A percentile compares a stretch with the other conserved stretches of the same genome.
Conservation (phyloP, 2,797 vertebrate genomes). For the Ciconia nigra region DNA sequence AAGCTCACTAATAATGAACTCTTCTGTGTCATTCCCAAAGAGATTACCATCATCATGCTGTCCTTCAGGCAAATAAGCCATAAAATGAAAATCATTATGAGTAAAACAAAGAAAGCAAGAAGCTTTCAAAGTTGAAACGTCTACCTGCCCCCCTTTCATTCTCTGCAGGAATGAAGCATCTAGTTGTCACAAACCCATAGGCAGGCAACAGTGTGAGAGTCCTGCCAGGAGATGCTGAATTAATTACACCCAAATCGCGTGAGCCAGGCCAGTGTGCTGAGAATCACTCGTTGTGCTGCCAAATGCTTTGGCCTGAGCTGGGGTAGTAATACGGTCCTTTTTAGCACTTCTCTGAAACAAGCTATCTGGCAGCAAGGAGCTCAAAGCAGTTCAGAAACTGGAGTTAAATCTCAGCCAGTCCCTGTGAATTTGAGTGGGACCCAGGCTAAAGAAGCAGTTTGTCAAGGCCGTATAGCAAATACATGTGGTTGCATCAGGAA, state of each 20-base stretch:
- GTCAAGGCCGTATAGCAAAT: background rate
- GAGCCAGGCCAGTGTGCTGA: constrained; percentile 1
- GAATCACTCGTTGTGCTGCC: background rate
- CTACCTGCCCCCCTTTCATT: background rate
- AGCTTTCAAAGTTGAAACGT: background rate
- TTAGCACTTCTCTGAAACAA: constrained; percentile 5
- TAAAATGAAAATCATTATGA: background rate
- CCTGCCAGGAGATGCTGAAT: constrained; percentile 15
- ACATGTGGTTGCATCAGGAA: background rate
- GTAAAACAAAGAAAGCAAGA: background rate
- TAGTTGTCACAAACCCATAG: background rate
- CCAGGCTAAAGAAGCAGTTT: background rate
- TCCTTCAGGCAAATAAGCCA: background rate
- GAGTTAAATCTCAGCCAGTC: background rate
- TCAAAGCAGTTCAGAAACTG: background rate
- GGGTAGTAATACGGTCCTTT: background rate
- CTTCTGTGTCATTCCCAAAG: background rate
- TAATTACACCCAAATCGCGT: background rate
- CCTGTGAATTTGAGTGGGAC: background rate
- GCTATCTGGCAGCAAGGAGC: background rate
- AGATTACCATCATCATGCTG: background rate
- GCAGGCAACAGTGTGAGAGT: background rate
- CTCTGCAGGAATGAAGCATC: background rate
- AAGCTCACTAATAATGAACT: background rate
- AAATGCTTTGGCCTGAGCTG: background rate